phyloP scores from a whole-genome alignment of 2,113 vertebrate genomes.

The Phylloscopus whistleri region DNA sequence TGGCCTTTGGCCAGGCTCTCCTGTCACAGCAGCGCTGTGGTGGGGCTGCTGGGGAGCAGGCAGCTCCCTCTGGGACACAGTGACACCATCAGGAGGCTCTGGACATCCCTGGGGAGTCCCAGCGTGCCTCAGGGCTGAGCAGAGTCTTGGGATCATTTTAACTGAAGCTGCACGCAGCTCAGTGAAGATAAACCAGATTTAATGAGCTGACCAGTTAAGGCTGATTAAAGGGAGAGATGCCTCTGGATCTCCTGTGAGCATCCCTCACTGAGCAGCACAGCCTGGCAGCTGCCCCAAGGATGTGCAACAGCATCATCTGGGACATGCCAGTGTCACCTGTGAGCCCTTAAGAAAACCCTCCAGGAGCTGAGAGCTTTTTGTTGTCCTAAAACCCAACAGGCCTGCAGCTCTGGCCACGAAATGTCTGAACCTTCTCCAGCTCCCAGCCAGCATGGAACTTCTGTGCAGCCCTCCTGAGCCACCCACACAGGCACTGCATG shows the following conservation, averaged over 20 bases:
- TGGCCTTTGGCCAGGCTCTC: not conserved
- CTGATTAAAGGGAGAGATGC: not conserved
- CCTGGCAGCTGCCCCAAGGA: not conserved
- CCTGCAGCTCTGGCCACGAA: not conserved
- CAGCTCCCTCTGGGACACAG: not conserved
- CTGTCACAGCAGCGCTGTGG: accelerated
- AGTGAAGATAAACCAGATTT: not conserved
- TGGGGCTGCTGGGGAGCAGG: not conserved
- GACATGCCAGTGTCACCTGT: not conserved
- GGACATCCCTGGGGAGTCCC: not conserved
- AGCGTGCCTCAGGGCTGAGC: not conserved
- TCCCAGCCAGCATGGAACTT: not conserved
- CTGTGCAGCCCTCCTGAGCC: not conserved
- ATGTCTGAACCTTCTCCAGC: not conserved
- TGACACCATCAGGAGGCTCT: not conserved
- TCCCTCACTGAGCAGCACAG: accelerated
- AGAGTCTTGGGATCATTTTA: not conserved
- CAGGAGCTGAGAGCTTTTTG: not conserved
- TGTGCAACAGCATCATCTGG: not conserved
- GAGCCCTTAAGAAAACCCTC: not conserved
- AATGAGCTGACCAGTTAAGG: not conserved
- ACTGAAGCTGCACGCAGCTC: not conserved
- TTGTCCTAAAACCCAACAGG: accelerated
- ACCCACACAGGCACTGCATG: not conserved
- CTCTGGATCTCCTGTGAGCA: accelerated